Percentiles rank a stretch among this genome's conserved stretches.
These are phyloP conservation scores for Petaurus breviceps DNA, from an alignment of 2,113 vertebrate genomes.

Conservation along the genomic window DNA sequence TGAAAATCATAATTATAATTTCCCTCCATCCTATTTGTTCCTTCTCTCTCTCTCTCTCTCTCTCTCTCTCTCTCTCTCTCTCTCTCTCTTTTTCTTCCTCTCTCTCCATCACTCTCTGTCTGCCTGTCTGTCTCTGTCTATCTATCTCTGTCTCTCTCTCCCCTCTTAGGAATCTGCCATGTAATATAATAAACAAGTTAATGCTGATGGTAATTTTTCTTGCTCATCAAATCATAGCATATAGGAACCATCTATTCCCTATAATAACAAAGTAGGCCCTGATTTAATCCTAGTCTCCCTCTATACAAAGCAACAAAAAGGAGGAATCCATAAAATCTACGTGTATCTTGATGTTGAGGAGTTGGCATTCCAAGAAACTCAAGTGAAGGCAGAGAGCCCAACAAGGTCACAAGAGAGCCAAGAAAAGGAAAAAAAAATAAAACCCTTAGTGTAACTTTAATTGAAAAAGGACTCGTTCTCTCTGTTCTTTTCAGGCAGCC, in stretches of 20 bases:
- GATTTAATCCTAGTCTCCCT: neutral
- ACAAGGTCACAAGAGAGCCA: neutral
- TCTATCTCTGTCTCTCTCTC: neutral
- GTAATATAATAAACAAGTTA: neutral
- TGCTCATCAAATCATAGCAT: neutral
- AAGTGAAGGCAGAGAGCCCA: neutral
- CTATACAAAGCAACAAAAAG: neutral
- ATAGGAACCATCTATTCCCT: neutral
- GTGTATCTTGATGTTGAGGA: neutral
- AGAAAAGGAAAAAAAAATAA: conserved; percentile 55
- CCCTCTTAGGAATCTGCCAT: neutral
- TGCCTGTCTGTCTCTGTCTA: neutral
- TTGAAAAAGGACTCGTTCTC: conserved; percentile 65
- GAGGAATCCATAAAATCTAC: neutral
- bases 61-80: too few species aligned
- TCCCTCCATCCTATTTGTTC: too few species aligned
- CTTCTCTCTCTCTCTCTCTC: too few species aligned
- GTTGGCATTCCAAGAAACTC: neutral
- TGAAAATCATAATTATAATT: neutral
- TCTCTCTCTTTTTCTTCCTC: neutral
- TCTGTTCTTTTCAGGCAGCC: conserved; percentile 70
- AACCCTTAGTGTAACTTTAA: conserved; percentile 70
- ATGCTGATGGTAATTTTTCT: neutral
- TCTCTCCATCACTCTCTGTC: neutral
- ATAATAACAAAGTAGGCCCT: neutral